Evolutionary conservation across 2,797 vertebrate genomes (phyloP).

Genomic region (Darevskia nairensis): DNA sequence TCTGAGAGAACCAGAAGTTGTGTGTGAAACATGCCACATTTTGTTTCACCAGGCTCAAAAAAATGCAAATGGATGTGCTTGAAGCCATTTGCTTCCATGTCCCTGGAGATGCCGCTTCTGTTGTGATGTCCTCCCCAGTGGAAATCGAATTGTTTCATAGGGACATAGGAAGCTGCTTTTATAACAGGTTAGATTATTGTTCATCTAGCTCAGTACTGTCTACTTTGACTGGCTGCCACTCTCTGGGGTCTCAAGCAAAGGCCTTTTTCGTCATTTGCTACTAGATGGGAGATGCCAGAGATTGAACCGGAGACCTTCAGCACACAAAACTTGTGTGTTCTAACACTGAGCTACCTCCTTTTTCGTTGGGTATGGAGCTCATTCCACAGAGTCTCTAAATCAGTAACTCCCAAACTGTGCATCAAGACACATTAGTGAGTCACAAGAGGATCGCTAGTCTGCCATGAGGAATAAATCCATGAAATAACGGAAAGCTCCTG

Average conservation of each 20-base stretch:
- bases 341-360: not conserved
- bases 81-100: not conserved
- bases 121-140: not conserved
- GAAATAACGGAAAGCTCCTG: not conserved
- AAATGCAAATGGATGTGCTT: not conserved
- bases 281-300: no score
- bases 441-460: not conserved
- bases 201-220: not conserved
- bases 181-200: not conserved
- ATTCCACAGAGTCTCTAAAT: not conserved
- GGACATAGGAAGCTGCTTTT: not conserved
- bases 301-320: not conserved
- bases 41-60: not conserved
- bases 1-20: not conserved
- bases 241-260: not conserved
- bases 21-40: no score
- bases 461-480: not conserved
- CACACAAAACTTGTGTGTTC: not conserved
- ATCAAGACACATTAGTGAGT: not conserved
- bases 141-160: not conserved
- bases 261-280: no score
- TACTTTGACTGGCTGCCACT: not conserved
- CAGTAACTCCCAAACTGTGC: no score
- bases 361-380: not conserved
- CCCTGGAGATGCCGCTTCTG: not conserved